These are phyloP conservation scores for Scaptomyza graminum DNA, from an alignment of 1,140 invertebrate genomes.

Conservation along the genomic window DNA sequence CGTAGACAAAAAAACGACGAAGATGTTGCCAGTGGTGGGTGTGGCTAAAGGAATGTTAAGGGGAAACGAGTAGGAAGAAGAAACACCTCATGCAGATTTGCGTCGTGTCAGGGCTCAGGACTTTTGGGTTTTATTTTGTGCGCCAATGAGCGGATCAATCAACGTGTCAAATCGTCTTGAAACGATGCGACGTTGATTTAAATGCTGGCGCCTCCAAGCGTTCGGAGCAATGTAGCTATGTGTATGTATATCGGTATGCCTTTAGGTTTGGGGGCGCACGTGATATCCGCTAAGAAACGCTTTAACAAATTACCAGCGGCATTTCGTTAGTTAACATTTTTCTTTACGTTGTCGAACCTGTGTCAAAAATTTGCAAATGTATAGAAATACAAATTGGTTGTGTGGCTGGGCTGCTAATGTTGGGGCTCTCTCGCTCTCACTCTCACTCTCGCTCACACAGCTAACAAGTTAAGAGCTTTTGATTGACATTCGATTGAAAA, in stretches of 20 bases:
- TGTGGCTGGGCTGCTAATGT: not conserved
- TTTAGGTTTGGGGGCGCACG: constrained; percentile 47
- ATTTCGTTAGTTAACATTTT: constrained; percentile 70
- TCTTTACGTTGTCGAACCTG: constrained; percentile 21
- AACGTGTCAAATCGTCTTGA: constrained; percentile 78
- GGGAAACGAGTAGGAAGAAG: too few relatives aligned
- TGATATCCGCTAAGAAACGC: constrained; percentile 71
- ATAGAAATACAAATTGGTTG: constrained; percentile 36
- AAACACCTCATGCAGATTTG: constrained; percentile 51
- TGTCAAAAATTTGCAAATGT: constrained; percentile 58
- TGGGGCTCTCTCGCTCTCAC: not conserved
- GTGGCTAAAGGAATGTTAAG: not conserved
- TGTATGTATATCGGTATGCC: constrained; percentile 19
- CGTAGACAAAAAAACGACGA: constrained; percentile 40
- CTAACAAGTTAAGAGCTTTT: constrained; percentile 67
- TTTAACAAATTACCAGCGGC: constrained; percentile 75
- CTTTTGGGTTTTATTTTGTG: constrained; percentile 69
- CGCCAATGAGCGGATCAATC: constrained; percentile 77
- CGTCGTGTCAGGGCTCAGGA: constrained; percentile 32
- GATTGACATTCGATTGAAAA: constrained; percentile 77
- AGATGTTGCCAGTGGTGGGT: constrained; percentile 21
- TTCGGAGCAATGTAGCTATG: not conserved
- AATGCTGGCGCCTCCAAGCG: constrained; percentile 43
- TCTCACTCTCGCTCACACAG: constrained; percentile 12
- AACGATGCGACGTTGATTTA: constrained; percentile 56